Base-by-base conservation (phyloP, 2,113 vertebrate genomes). In the Siniperca chuatsi region DNA sequence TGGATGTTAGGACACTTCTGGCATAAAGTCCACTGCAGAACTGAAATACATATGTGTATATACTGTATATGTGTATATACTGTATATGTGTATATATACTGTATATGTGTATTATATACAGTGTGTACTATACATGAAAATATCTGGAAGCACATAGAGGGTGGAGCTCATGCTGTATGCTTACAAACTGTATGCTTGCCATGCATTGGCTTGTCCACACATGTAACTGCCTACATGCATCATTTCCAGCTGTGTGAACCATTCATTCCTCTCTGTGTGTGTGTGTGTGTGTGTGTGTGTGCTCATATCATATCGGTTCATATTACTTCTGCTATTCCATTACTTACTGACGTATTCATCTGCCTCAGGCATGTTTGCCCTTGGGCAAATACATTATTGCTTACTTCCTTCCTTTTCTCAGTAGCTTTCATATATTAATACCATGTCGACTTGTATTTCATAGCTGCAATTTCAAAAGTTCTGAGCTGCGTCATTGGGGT, bases 231-330 rank as follows among this genome's bases (percentile, higher is more conserved):
- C n/a, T 52, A 42, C 65, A 71, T 70, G 64, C 29, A 64, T 87
- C 52, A 78, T 23, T 84, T 78, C 61, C 73, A 84, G 73, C 25
- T 76, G 66, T 77, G 62, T 40, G 54, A 29, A 66, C 20, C 23
- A 37, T 65, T 79, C 6, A 16, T n/a, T 57, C 8, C 8, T 64
- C 12, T 66, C 8, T 37, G 50, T 67, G 40, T 81, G 66, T 75
- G 69, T 0, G 20, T 64, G 54, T 55, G 44, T 44, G 44, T 68
- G 25, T 12, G 44, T 5, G 2, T 5, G 11, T 12, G 48, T 7
- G 62, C 40, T 50, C 20, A 16, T 8, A 18, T 40, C 8, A 40
- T 52, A 46, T 69, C 0, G 18, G 67, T 83, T 81, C 15, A 52
- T 50, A 65, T 72, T 65, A 62, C 8, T 23, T 29, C 18, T 52